Base-by-base conservation (phyloP, 2,888 invertebrate genomes). In the Mystacides longicornis region DNA sequence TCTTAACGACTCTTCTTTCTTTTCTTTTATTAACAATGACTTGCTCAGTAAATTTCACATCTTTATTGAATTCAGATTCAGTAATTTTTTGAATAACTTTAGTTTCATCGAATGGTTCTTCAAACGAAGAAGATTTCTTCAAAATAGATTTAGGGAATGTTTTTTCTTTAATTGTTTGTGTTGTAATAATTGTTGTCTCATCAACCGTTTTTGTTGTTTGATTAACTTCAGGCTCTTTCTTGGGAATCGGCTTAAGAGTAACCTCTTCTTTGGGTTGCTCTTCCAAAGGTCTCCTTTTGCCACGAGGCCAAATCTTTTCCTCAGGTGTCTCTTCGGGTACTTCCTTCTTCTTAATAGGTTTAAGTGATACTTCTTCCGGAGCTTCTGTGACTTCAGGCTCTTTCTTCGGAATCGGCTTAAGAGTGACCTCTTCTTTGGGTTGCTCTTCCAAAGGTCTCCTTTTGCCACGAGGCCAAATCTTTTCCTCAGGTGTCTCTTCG, bases 231-330 rank as follows among this genome's bases (percentile, higher is more conserved):
- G 2, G 67, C n/a, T 67, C 65, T 51, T 56, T 61, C 59, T 65
- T 75, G 60, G 61, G 70, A 59, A 74, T 65, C 0, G 75, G 74
- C 58, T 69, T 69, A 2, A 72, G 63, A 18, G 68, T 64, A 1
- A 71, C 66, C 19, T 69, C 67, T 62, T 69, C 67, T 31, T 64
- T 63, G 7, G 65, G 63, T 45, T 65, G 63, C 62, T 62, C 69
- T 64, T 66, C 66, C 52, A 64, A 66, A 18, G 63, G 64, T 45
- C 58, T 65, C 55, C 61, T 65, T 53, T 65, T 69, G 27, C 63
- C 54, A n/a, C 46, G 54, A 16, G 56, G 60, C 43, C 49, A 54
- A 27, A 42, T 18, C 22, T 58, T 54, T 51, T 51, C 51, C 68
- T 52, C 67, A 65, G 3, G 72, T 71, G 50, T 67, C 69, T 46